Evolutionary conservation across 2,888 invertebrate genomes (phyloP).

Genomic region (Incurvaria masculella): DNA sequence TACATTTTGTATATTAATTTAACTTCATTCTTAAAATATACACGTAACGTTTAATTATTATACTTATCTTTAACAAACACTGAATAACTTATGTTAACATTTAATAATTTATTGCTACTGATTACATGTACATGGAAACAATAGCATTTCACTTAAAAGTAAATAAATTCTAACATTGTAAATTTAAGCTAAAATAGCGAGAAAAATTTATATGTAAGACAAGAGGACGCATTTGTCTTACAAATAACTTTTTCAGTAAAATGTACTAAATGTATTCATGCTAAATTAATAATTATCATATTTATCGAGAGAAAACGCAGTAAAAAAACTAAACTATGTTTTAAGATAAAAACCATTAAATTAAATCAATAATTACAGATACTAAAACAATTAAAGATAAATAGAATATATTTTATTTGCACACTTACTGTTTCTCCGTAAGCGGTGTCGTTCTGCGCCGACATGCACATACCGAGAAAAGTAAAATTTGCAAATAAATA

Average conservation of each 20-base stretch:
- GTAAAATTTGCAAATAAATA: too few species aligned
- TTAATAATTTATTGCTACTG: constrained; percentile 3
- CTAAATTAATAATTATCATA: constrained; percentile 16
- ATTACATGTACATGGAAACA: background rate
- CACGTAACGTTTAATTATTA: constrained; percentile 4
- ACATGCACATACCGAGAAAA: too few species aligned
- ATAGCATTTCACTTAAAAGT: too few species aligned
- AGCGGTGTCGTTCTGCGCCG: too few species aligned
- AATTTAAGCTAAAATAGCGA: constrained; percentile 2
- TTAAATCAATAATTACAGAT: background rate
- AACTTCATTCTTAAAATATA: constrained; percentile 5
- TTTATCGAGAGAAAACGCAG: constrained; percentile 36
- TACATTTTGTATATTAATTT: too few species aligned
- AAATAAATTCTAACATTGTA: background rate
- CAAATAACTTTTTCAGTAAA: background rate
- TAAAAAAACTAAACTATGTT: constrained; percentile 23
- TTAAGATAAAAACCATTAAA: background rate
- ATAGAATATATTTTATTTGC: too few species aligned
- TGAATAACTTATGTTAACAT: constrained; percentile 7
- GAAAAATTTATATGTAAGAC: constrained; percentile 30
- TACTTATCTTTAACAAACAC: constrained; percentile 4
- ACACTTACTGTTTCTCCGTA: too few species aligned
- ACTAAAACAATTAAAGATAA: too few species aligned
- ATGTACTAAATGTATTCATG: constrained; percentile 5
- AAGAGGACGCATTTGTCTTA: constrained; percentile 45